Base-by-base conservation (phyloP, 2,797 vertebrate genomes). In the Pseudotriccus pelzelni region DNA sequence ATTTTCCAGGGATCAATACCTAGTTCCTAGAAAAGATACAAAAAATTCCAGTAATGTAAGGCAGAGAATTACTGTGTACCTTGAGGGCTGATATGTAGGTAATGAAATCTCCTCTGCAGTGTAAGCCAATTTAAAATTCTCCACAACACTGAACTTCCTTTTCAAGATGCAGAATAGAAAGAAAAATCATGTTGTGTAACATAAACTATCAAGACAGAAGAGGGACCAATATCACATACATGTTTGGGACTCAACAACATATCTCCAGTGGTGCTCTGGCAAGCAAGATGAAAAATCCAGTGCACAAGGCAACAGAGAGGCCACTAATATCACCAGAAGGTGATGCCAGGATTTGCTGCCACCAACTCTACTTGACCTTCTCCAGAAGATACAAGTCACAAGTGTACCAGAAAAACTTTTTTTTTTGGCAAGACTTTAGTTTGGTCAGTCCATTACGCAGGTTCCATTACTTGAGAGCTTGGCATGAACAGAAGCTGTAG, bases 1-100 rank as follows among this genome's bases (percentile, higher is more conserved):
- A 70, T 95, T 93, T 96, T 95, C 85, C 85, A 93, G 53, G 30
- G 85, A 94, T 96, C 95, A 79, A 96, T 96, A 95, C 24, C 15
- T 53, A 87, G 52, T 97, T 94, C 83, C 87, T 96, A 94, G 93
- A 97, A 94, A 90, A 94, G 87, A 47, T 60, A 77, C 67, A 93
- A 90, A 93, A 92, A 84, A 58, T 87, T 96, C 91, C 96, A 90
- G 87, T 94, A 96, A 95, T 14, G 34, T 44, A 67, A 84, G 53
- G 41, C 74, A 91, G 52, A 94, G 70, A 82, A 89, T 91, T 94
- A 82, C 74, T 50, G 4, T 10, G 22, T 56, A 60, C 41, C 56
- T 91, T 5, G 14, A 91, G 74, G 87, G 87, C 66, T 74, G 84
- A 41, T 62, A 30, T 0, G 10, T 32, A 56, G 86, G 67, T 82